Percentiles rank a stretch among this genome's conserved stretches.
phyloP scores from a whole-genome alignment of 2,888 invertebrate species.

The Lepas anatifera region DNA sequence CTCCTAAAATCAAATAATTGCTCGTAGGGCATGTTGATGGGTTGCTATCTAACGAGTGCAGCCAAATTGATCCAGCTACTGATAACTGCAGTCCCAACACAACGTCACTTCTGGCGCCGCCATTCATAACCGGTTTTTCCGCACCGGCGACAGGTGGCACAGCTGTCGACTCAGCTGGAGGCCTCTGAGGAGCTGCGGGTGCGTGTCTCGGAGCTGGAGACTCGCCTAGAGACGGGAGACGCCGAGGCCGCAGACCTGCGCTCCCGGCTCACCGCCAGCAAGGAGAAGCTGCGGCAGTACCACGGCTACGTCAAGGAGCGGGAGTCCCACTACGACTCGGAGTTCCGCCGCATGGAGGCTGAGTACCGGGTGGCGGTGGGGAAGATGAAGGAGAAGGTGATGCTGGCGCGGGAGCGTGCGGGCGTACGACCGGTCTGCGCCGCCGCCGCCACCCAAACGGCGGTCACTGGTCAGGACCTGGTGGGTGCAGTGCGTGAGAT shows the following conservation, averaged over 20 bases:
- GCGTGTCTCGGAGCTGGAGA: background rate
- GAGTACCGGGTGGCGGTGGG: slow-evolving; percentile 8
- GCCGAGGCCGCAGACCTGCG: background rate
- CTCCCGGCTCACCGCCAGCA: background rate
- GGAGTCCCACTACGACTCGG: background rate
- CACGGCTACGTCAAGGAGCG: slow-evolving; percentile 11
- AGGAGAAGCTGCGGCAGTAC: background rate
- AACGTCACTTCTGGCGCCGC: too few species aligned
- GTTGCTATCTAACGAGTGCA: too few species aligned
- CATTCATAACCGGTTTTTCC: too few species aligned
- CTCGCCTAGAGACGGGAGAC: background rate
- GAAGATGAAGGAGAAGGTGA: slow-evolving; percentile 11
- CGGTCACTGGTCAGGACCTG: background rate
- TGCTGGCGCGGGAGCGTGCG: background rate
- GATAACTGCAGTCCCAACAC: too few species aligned
- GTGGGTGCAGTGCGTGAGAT: background rate
- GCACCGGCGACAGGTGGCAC: background rate
- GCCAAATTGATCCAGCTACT: too few species aligned
- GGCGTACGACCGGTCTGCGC: background rate
- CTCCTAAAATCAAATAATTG: too few species aligned
- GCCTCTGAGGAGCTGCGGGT: background rate
- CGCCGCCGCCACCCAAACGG: background rate
- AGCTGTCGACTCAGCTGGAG: background rate
- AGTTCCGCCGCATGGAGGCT: slow-evolving; percentile 3
- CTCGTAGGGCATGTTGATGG: too few species aligned